Base-by-base conservation (phyloP, 2,113 vertebrate genomes). In the Apaloderma vittatum region DNA sequence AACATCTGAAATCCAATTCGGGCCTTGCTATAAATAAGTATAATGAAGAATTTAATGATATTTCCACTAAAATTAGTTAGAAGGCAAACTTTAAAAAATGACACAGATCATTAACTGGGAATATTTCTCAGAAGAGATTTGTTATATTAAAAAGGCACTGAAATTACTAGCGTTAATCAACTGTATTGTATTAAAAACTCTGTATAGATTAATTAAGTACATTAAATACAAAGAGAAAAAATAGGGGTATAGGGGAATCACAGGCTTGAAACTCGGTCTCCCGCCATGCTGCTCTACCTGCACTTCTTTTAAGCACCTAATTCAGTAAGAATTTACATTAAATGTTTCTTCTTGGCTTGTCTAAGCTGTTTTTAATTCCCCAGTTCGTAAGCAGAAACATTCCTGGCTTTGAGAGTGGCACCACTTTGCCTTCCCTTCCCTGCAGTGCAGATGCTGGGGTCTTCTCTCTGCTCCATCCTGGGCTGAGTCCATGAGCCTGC, bases 31-130 rank as follows among this genome's bases (percentile, higher is more conserved):
- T 93, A 93, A 97, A 95, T 82, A 94, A 65, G 67, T 55, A 88
- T 93, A 73, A 84, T 87, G 78, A 97, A 96, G 93, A 93, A 90
- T 81, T 78, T 92, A 93, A 90, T 86, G 84, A 76, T 97, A 89
- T 95, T 97, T 96, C 90, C 77, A 93, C 83, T 96, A 91, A 95
- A 93, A 89, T 94, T 94, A 86, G 86, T 97, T 97, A 94, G 91
- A 98, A 98, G 95, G 92, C 91, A 97, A 95, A 97, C 93, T 96
- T 97, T 96, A 96, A 96, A 97, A 96, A 98, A 96, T 97, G 96
- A 94, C 58, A 74, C 92, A 97, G 96, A 88, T 97, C 97, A 97
- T 97, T 98, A 98, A 97, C 80, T 88, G 93, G 95, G 86, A 95
- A 95, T 96, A 97, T 96, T 96, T 97, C 96, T 97, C 97, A 94